Evolutionary conservation across 2,113 vertebrate genomes (phyloP), one percentile per base, ranked within the genome.

Genomic region (Cochlearius cochlearius): DNA sequence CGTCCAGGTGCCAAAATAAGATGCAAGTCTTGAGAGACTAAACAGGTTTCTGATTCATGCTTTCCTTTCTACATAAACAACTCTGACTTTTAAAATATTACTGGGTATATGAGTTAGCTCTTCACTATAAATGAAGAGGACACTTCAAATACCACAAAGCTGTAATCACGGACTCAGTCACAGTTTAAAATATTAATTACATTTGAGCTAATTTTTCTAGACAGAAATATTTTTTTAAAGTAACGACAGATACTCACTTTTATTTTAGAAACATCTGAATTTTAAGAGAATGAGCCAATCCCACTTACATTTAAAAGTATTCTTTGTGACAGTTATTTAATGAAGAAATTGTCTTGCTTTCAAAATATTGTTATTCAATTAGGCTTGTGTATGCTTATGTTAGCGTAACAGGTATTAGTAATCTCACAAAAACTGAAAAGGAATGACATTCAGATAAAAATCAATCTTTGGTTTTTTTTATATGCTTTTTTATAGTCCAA

Each of bases 401-500:
- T 72, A 88, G 15, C 21, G 36, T 82, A 66, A 56, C 6, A 43
- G 7, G 9, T 39, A 52, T 64, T 72, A 83, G 7, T 43, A 4
- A 32, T 60, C 14, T 60, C 26, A 20, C 47, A 86, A 69, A 6
- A 60, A 8, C 23, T 60, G 22, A 9, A 41, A 45, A 50, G 12
- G 19, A 78, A 52, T 11, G 43, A 75, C 9, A n/a, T 39, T 73
- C 36, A 60, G 12, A 39, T 66, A 38, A 76, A 80, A 91, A 79
- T 41, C 3, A 55, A 0, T 73, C 15, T 80, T 34, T 10, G 9
- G 8, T 7, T 5, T 1, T 1, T 34, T 86, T 55, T 14, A 18
- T 69, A 45, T 19, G 10, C 0, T 25, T 62, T 76, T 78, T 36
- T 32, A 60, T 49, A 11, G 47, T 60, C 27, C 52, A 50, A 10